Evolutionary conservation across 2,797 vertebrate species (phyloP), one percentile per base, ranked within the genome.

Genomic region (Tolypeutes matacus): DNA sequence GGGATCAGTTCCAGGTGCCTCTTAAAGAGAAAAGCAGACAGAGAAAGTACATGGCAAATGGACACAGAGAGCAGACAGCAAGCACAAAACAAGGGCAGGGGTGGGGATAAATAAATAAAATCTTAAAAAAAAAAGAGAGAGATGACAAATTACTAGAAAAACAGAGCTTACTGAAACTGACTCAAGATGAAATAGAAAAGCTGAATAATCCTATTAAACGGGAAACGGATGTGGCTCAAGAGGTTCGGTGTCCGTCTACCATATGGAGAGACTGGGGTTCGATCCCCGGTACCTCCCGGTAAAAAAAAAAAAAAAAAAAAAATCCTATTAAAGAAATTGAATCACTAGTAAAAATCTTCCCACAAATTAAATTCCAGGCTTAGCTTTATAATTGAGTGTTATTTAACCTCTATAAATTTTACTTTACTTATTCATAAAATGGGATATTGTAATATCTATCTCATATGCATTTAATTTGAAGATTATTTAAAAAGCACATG

Each of bases 151-250:
- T 83, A 23, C 29, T 69, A 83, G 67, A 78, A 91, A 95, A 87
- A 94, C 58, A 75, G 27, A 90, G n/a, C 7, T 42, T 89, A 72
- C 12, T 76, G 15, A 81, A 29, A 91, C 0, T 49, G 36, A 88
- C 29, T 88, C 20, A 96, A n/a, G 21, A 92, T 64, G 31, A 93
- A 89, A 93, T 5, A 72, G 53, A 87, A 87, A 92, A 69, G 75
- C 46, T 90, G 49, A 93, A 69, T 17, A 78, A 36, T 72, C 81
- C 9, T 76, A 84, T 60, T 46, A 73, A 81, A 77, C n/a, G n/a
- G n/a, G n/a, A n/a, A n/a, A n/a, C n/a, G n/a, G n/a, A n/a, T n/a
- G n/a, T n/a, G n/a, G n/a, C n/a, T n/a, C n/a, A n/a, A n/a, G n/a
- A n/a, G n/a, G n/a, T n/a, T n/a, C n/a, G n/a, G n/a, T n/a, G n/a